Percentiles rank a stretch among this genome's conserved stretches.
phyloP scores from a whole-genome alignment of 2,113 vertebrate genomes.

The Peromyscus polionotus region DNA sequence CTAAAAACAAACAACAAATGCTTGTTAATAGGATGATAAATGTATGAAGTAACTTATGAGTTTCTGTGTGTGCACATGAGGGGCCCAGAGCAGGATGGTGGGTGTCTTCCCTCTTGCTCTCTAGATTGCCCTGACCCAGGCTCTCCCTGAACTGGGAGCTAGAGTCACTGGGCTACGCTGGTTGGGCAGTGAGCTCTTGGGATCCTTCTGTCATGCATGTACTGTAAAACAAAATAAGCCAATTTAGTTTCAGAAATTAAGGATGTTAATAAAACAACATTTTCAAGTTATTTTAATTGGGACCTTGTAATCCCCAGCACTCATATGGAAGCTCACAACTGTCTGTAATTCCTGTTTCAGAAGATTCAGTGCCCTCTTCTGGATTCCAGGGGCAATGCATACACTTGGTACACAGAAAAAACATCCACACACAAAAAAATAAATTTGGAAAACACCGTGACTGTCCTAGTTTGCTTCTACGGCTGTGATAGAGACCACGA shows the following conservation, averaged over 20 bases:
- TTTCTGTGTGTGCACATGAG: too few relatives aligned
- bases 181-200: not conserved
- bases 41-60: not conserved
- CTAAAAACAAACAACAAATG: slow-evolving; percentile 71
- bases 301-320: not conserved
- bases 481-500: not conserved
- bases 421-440: not conserved
- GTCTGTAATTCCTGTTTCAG: not conserved
- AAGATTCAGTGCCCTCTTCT: not conserved
- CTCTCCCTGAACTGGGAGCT: not conserved
- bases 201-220: not conserved
- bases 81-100: not conserved
- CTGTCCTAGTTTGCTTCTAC: not conserved
- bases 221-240: not conserved
- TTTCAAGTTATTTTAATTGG: not conserved
- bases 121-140: not conserved
- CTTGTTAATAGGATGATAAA: not conserved
- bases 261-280: not conserved
- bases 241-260: not conserved
- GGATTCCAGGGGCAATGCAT: not conserved
- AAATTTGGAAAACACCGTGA: not conserved
- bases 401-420: not conserved
- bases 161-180: not conserved
- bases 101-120: not conserved
- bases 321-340: not conserved